Percentiles rank a stretch among this genome's conserved stretches.
phyloP scores from a whole-genome alignment of 2,888 invertebrate species.

The Cheilosia urbana region DNA sequence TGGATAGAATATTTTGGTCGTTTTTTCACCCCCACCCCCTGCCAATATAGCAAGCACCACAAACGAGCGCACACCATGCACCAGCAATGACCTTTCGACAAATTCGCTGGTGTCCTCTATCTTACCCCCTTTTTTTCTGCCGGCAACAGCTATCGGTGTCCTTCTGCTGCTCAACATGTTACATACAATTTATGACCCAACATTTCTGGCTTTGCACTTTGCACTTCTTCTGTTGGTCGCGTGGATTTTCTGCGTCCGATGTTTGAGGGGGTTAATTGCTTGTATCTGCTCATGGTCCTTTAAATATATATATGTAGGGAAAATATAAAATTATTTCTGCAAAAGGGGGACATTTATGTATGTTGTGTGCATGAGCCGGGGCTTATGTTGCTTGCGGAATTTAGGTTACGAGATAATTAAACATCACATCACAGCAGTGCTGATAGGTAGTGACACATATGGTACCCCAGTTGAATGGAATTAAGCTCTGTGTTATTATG shows the following conservation, averaged over 20 bases:
- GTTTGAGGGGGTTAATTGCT: slow-evolving; percentile 53
- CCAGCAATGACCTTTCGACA: slow-evolving; percentile 61
- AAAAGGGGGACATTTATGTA: slow-evolving; percentile 37
- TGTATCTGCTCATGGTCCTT: slow-evolving; percentile 68
- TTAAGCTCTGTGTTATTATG: slow-evolving; percentile 44
- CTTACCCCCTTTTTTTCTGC: not conserved
- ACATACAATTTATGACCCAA: slow-evolving; percentile 70
- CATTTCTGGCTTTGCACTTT: slow-evolving; percentile 71
- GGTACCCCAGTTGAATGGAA: slow-evolving; percentile 51
- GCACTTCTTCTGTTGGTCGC: slow-evolving; percentile 51
- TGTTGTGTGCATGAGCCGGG: slow-evolving; percentile 17
- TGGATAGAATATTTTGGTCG: slow-evolving; percentile 10
- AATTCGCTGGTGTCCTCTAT: slow-evolving; percentile 35
- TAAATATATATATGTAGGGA: slow-evolving; percentile 38
- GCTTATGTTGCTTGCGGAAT: slow-evolving; percentile 35
- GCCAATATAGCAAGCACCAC: slow-evolving; percentile 15
- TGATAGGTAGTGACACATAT: slow-evolving; percentile 57
- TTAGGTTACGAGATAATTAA: slow-evolving; percentile 73
- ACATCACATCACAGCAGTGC: slow-evolving; percentile 58
- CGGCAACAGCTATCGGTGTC: slow-evolving; percentile 31
- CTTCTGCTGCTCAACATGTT: slow-evolving; percentile 62
- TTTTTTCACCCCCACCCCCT: not conserved
- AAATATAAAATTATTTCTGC: slow-evolving; percentile 44
- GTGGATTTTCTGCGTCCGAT: slow-evolving; percentile 1
- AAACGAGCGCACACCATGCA: no score